A percentile compares a stretch with the other conserved stretches of the same genome.
These are phyloP conservation scores for Gallinago solitaria DNA, from an alignment of 2,797 vertebrate genomes.

Conservation along the genomic window DNA sequence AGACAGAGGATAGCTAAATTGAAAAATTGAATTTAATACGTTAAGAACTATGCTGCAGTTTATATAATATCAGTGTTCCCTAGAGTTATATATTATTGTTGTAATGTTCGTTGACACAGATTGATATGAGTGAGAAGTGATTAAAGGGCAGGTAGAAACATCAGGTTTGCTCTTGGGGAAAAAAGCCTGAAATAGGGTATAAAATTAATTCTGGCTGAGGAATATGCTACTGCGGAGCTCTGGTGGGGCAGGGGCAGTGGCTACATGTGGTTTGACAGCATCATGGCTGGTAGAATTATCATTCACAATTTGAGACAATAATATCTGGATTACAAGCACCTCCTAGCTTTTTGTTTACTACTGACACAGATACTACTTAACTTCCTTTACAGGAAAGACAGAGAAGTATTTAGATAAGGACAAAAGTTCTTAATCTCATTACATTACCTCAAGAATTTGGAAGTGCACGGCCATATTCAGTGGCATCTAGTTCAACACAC, in stretches of 20 bases:
- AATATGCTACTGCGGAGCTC: background rate
- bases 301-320: background rate
- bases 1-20: slow-evolving; percentile 65
- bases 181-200: background rate
- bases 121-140: slow-evolving; percentile 22
- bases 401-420: background rate
- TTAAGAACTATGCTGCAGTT: slow-evolving; percentile 61
- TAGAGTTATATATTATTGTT: slow-evolving; percentile 35
- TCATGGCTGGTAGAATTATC: background rate
- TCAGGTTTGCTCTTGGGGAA: background rate
- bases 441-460: background rate
- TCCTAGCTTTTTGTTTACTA: background rate
- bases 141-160: slow-evolving; percentile 48
- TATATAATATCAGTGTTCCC: slow-evolving; percentile 59
- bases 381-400: background rate
- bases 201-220: background rate
- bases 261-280: background rate
- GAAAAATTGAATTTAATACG: slow-evolving; percentile 67
- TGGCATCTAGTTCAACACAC: background rate
- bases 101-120: slow-evolving; percentile 50
- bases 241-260: background rate
- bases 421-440: background rate
- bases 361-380: background rate
- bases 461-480: background rate
- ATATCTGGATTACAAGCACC: background rate